Conservation (phyloP, 1,140 invertebrate genomes). For the Batillaria attramentaria region DNA sequence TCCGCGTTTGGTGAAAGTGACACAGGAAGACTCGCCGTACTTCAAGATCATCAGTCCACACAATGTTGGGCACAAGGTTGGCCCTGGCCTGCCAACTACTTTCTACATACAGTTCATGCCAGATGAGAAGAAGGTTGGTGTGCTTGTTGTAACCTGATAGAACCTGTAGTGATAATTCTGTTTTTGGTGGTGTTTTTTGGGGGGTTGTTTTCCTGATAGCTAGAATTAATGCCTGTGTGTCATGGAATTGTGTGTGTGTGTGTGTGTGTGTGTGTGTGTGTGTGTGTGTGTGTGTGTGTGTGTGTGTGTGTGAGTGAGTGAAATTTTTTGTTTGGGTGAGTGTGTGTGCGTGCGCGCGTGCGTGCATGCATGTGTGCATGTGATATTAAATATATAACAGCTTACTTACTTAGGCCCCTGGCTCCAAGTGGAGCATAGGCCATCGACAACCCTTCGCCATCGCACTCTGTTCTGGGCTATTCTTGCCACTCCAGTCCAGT, state of each 20-base stretch:
- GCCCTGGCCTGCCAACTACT: slow-evolving; percentile 70
- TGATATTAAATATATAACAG: neutral
- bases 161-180: neutral
- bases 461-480: neutral
- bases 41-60: slow-evolving; percentile 71
- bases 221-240: neutral
- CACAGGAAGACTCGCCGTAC: slow-evolving; percentile 70
- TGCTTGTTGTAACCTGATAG: neutral
- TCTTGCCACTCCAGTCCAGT: too few species aligned
- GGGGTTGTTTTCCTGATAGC: neutral
- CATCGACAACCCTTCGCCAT: too few species aligned
- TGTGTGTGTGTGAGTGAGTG: neutral
- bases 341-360: slow-evolving; percentile 3
- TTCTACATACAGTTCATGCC: slow-evolving; percentile 72
- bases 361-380: neutral
- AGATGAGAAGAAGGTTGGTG: slow-evolving; percentile 68
- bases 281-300: neutral
- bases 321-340: neutral
- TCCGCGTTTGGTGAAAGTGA: slow-evolving; percentile 71
- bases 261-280: slow-evolving; percentile 14
- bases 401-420: too few species aligned
- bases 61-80: slow-evolving; percentile 71
- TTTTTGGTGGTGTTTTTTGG: neutral
- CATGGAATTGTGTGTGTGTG: neutral
- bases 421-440: too few species aligned